Evolutionary conservation across 2,113 vertebrate genomes (phyloP).

Genomic region (Penelope pileata): DNA sequence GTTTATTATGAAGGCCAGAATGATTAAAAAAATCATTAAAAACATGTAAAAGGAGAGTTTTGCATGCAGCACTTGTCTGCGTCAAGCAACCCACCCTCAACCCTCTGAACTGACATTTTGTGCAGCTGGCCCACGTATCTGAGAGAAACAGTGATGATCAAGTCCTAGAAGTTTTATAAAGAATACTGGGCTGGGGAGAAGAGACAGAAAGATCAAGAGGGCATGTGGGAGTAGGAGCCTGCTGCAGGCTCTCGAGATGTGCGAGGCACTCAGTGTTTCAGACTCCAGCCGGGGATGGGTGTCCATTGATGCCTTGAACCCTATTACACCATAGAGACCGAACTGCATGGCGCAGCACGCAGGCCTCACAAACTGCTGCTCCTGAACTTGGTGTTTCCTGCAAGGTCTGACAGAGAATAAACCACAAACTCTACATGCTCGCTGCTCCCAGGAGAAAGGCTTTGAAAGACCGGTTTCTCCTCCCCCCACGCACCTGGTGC

Average conservation of each 20-base stretch:
- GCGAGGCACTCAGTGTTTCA: not conserved
- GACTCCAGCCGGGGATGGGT: not conserved
- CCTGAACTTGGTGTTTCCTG: not conserved
- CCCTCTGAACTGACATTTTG: not conserved
- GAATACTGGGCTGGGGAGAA: not conserved
- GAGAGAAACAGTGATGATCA: not conserved
- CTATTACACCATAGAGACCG: not conserved
- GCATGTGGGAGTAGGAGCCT: accelerated
- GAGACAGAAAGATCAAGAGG: not conserved
- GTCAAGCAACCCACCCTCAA: not conserved
- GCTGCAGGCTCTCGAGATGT: accelerated
- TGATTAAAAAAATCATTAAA: not conserved
- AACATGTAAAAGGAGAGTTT: not conserved
- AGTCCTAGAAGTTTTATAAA: not conserved
- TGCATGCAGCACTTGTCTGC: not conserved
- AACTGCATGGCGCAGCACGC: not conserved
- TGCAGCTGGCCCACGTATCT: not conserved
- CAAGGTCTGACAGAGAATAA: not conserved
- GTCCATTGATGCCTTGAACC: not conserved
- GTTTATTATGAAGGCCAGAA: not conserved
- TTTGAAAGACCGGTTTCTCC: not conserved
- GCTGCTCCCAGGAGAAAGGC: not conserved
- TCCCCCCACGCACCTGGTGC: not conserved
- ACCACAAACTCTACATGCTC: accelerated
- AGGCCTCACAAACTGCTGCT: not conserved